These are phyloP conservation scores for Harpagifer antarcticus DNA, from an alignment of 2,797 vertebrate species.

Conservation along the genomic window DNA sequence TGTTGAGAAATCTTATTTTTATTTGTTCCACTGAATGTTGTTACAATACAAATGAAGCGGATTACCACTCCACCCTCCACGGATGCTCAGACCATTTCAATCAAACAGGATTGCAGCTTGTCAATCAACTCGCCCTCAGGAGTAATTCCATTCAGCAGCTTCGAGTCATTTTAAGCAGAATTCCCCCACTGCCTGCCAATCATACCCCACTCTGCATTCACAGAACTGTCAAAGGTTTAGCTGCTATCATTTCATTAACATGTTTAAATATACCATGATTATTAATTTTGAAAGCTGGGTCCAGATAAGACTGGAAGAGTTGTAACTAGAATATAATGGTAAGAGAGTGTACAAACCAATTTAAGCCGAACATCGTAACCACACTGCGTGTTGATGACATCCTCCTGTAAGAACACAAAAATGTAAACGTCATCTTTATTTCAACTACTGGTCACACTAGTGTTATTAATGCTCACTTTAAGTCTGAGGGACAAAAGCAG, in stretches of 20 bases:
- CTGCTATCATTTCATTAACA: neutral
- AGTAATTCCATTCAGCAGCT: constrained; percentile 37
- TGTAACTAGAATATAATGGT: neutral
- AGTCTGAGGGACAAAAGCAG: neutral
- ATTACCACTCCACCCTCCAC: constrained; percentile 27
- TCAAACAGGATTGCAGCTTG: constrained; percentile 41
- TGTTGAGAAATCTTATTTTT: neutral
- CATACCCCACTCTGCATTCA: neutral
- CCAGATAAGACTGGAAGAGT: neutral
- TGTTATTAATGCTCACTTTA: neutral
- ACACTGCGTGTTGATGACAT: constrained; percentile 94
- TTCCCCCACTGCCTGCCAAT: constrained; percentile 27
- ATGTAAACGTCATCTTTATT: neutral
- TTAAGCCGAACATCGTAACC: constrained; percentile 92
- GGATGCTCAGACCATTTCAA: constrained; percentile 44
- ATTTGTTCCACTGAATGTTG: neutral
- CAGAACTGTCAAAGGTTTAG: neutral
- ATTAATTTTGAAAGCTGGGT: neutral
- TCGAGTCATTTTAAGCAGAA: constrained; percentile 35
- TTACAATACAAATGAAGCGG: constrained; percentile 17
- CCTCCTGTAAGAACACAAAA: constrained; percentile 83
- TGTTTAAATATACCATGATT: neutral
- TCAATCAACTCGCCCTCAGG: constrained; percentile 48
- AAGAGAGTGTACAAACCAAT: constrained; percentile 79
- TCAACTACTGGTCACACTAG: neutral